These are phyloP conservation scores for Neodiprion pinetum DNA, from an alignment of 1,140 invertebrate species.

Conservation along the genomic window DNA sequence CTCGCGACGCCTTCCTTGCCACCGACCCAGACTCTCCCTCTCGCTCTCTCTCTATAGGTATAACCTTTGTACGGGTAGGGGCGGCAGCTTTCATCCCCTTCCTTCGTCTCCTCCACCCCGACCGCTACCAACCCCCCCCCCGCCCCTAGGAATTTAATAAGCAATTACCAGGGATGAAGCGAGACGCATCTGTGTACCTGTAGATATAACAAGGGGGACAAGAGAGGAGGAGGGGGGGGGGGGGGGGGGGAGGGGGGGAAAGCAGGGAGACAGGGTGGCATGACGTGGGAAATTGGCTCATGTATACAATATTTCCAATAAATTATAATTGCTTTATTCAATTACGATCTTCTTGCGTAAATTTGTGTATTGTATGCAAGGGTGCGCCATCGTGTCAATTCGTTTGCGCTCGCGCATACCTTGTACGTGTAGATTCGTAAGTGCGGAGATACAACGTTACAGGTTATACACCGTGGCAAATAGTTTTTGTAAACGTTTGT, in stretches of 20 bases:
- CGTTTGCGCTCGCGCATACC: too few relatives aligned
- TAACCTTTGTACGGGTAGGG: neutral
- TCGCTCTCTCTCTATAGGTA: slow-evolving; percentile 15
- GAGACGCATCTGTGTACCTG: slow-evolving; percentile 46
- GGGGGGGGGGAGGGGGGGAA: slow-evolving; percentile 10
- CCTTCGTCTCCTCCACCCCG: neutral
- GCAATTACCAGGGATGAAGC: slow-evolving; percentile 54
- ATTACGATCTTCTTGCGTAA: slow-evolving; percentile 27
- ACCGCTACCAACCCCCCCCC: slow-evolving; percentile 24
- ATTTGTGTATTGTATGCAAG: too few relatives aligned
- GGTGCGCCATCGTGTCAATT: too few relatives aligned
- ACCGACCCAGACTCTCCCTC: neutral
- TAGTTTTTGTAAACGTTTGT: too few relatives aligned
- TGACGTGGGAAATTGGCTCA: neutral
- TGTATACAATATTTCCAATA: slow-evolving; percentile 48
- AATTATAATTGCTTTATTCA: slow-evolving; percentile 40
- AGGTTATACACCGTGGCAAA: too few relatives aligned
- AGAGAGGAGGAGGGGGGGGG: slow-evolving; percentile 7
- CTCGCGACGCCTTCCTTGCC: too few relatives aligned
- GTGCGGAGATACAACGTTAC: too few relatives aligned
- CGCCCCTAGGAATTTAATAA: slow-evolving; percentile 50
- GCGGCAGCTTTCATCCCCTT: neutral
- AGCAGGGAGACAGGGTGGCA: slow-evolving; percentile 9
- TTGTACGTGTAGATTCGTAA: too few relatives aligned
- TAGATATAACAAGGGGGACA: slow-evolving; percentile 8